A percentile compares a stretch with the other conserved stretches of the same genome.
phyloP scores from a whole-genome alignment of 64 coral and sea anemone species.

The Dendrophyllia cribrosa region DNA sequence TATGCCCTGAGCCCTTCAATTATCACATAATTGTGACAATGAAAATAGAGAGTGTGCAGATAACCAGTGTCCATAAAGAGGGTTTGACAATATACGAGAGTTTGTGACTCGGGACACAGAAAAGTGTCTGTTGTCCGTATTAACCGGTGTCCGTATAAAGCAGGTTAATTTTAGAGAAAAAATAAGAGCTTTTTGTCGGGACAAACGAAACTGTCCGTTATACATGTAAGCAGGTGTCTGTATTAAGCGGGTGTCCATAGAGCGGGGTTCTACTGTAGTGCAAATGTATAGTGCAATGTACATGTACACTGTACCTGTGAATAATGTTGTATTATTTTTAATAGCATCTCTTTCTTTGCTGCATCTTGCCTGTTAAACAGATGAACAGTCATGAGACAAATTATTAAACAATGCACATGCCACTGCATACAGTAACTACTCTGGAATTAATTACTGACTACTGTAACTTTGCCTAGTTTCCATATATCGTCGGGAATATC shows the following conservation, averaged over 20 bases:
- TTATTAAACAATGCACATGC: too few relatives aligned
- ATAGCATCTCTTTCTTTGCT: conserved; percentile 4
- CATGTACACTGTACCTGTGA: background rate
- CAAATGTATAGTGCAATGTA: background rate
- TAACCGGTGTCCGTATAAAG: conserved; percentile 72
- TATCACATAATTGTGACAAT: conserved; percentile 56
- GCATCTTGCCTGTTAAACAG: background rate
- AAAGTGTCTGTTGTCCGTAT: conserved; percentile 85
- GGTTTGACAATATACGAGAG: conserved; percentile 68
- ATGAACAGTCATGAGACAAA: background rate
- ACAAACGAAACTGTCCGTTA: conserved; percentile 61
- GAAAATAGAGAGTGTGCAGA: conserved; percentile 59
- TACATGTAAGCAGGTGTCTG: too few relatives aligned
- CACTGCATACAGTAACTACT: too few relatives aligned
- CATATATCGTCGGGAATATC: too few relatives aligned
- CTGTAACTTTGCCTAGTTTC: too few relatives aligned
- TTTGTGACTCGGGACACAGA: conserved; percentile 73
- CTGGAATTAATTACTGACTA: too few relatives aligned
- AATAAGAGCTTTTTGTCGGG: conserved; percentile 58
- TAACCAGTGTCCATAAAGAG: conserved; percentile 75
- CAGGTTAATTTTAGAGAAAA: conserved; percentile 66
- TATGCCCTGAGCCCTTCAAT: too few relatives aligned
- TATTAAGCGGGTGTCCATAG: too few relatives aligned
- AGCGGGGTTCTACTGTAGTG: too few relatives aligned
- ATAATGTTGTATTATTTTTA: conserved; percentile 7